Base-by-base conservation (phyloP, 2,888 invertebrate species). In the Drosophila atripex region DNA sequence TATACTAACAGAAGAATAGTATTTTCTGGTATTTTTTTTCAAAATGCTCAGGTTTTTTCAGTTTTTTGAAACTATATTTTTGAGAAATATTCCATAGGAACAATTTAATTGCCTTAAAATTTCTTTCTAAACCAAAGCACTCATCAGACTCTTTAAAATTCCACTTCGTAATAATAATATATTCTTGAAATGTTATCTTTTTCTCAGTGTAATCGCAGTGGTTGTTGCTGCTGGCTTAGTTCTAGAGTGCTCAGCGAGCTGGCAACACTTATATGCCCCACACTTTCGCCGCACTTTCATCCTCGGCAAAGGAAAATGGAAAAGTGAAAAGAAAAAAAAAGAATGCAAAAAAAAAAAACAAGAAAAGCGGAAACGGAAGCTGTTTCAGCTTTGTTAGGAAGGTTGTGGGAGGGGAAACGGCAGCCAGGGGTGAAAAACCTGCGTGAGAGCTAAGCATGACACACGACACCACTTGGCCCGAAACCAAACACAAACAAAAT, bases 291-390 rank as follows among this genome's bases (percentile, higher is more conserved):
- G 32, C 49, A 18, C 39, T 41, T 43, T 43, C 43, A 21, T 43
- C 21, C 43, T 43, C 43, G 21, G 21, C 43, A 43, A 43, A 43
- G 18, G 43, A 5, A 21, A 35, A 35, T n/a, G 35, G 6, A 2
- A 35, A 35, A 35, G 7, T n/a, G 43, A 14, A 23, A 1, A 18
- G 23, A 38, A 32, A 12, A 35, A 49, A 45, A 38, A 25, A 12
- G 16, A 16, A 55, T 12, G 41, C 5, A 2, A 52, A 52, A 18
- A 32, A 32, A 30, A 39, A 14, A 56, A 9, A 43, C 23, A 57
- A 30, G 18, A 74, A 50, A 54, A 75, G 56, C 85, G 85, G 82
- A 85, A 79, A 71, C 82, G 82, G 82, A 82, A 79, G 79, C 82
- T 85, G 82, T 82, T 82, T 65, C 75, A 75, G 73, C 75, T 66